These are phyloP conservation scores for Stenopsyche tienmushanensis DNA, from an alignment of 1,140 invertebrate genomes.

Conservation along the genomic window DNA sequence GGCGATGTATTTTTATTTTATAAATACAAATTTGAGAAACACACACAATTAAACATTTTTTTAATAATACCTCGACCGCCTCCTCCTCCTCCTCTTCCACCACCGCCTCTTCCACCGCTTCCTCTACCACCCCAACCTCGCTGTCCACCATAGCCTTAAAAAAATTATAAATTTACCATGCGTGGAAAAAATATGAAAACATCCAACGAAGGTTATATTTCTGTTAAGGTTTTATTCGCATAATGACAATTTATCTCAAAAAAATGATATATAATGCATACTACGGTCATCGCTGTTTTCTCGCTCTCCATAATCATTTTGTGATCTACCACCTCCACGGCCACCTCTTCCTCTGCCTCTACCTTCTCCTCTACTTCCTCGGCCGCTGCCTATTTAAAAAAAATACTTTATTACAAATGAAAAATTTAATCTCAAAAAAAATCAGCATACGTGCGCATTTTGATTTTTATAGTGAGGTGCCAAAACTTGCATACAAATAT, in stretches of 20 bases:
- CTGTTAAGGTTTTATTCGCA: background rate
- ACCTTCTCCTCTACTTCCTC: slow-evolving; percentile 39
- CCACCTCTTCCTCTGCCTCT: slow-evolving; percentile 26
- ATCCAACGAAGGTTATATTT: background rate
- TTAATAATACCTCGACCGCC: background rate
- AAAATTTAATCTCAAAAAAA: too few species aligned
- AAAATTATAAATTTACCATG: background rate
- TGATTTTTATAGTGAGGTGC: too few species aligned
- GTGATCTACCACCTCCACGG: background rate
- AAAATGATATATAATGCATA: background rate
- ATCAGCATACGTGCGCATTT: too few species aligned
- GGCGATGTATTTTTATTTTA: background rate
- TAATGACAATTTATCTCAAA: background rate
- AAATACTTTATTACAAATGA: background rate
- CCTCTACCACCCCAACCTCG: background rate
- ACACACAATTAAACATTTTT: background rate
- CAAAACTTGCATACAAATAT: too few species aligned
- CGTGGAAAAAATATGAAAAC: background rate
- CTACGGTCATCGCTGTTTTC: slow-evolving; percentile 25
- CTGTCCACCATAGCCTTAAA: background rate
- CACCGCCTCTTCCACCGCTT: background rate
- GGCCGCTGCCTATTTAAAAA: background rate
- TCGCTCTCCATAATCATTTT: background rate
- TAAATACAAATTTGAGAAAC: background rate
- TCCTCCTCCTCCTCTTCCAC: background rate